Conservation (phyloP, 1,140 invertebrate genomes). For the Cheumatopsyche charites region DNA sequence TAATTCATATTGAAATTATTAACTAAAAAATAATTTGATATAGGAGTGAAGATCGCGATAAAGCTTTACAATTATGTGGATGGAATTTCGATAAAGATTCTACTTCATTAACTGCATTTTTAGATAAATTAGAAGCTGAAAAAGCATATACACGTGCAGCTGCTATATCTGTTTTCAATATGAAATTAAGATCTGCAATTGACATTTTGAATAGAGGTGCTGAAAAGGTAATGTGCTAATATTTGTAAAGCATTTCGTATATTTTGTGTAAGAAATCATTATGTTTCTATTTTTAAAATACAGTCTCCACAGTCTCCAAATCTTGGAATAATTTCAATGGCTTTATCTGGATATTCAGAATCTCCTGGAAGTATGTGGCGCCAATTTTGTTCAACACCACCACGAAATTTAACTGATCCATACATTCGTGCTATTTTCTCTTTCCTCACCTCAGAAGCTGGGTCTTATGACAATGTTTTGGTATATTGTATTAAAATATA, state of each 20-base stretch:
- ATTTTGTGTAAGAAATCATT: background rate
- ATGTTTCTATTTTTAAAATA: conserved; percentile 17
- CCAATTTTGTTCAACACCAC: conserved; percentile 74
- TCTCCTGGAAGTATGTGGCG: conserved; percentile 83
- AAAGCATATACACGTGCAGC: conserved; percentile 81
- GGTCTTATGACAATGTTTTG: conserved; percentile 80
- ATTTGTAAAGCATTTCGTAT: too few species aligned
- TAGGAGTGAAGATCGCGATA: conserved; percentile 77
- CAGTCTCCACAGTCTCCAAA: conserved; percentile 51
- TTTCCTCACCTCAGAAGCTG: conserved; percentile 84
- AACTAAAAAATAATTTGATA: conserved; percentile 9
- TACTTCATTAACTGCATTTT: conserved; percentile 56
- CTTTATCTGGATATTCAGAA: conserved; percentile 86
- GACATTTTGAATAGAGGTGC: conserved; percentile 74
- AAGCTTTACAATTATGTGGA: conserved; percentile 83
- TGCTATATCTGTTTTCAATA: conserved; percentile 88
- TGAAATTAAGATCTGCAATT: conserved; percentile 83
- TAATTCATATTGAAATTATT: background rate
- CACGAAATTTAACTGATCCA: conserved; percentile 80
- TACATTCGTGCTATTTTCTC: conserved; percentile 91
- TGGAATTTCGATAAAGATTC: conserved; percentile 79
- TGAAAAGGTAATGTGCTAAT: conserved; percentile 43
- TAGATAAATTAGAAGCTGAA: conserved; percentile 68
- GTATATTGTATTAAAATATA: conserved; percentile 59
- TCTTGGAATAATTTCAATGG: conserved; percentile 82